Evolutionary conservation across 1,140 invertebrate genomes (phyloP), one percentile per base, ranked within the genome.

Genomic region (Eriosoma lanigerum): DNA sequence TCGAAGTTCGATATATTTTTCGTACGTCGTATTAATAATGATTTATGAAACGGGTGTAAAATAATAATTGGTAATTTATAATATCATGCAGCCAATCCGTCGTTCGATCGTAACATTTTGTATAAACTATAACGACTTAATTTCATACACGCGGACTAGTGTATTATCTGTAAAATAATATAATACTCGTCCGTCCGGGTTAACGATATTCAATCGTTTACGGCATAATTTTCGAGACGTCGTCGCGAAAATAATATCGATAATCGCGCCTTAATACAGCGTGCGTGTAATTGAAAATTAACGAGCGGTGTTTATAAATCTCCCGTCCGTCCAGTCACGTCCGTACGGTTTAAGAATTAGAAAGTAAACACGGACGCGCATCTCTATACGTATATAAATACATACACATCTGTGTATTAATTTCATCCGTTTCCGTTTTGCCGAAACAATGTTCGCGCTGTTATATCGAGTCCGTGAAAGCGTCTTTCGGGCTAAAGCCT

Each of bases 341-440:
- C 54, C 54, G 32, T 46, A 60, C 38, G 50, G 72, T 8, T 56
- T 46, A 58, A 44, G 72, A 58, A 62, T 78, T 78, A 78, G 75
- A 78, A 78, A 78, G 75, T 78, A 78, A 78, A 78, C 38, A 58
- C 75, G 32, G 75, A 78, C 29, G 38, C 24, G n/a, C 75, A 78
- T 78, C 52, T 78, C 24, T 78, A 64, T 26, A 62, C 60, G 32
- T 17, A 38, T 1, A 44, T 19, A 44, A 3, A 38, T 5, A 38
- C 32, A 8, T 44, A 3, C n/a, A 38, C 38, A 15, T 44, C 29
- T 46, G 38, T 48, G 24, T 73, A 29, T 73, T 76, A 76, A 76
- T 76, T 26, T 62, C 38, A 78, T 78, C 75, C 38, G 75, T 78
- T 58, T 78, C 38, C 75, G 75, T 60, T 60, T 78, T 78, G 56